Conservation (phyloP, 2,113 vertebrate species). For the Anolis carolinensis region DNA sequence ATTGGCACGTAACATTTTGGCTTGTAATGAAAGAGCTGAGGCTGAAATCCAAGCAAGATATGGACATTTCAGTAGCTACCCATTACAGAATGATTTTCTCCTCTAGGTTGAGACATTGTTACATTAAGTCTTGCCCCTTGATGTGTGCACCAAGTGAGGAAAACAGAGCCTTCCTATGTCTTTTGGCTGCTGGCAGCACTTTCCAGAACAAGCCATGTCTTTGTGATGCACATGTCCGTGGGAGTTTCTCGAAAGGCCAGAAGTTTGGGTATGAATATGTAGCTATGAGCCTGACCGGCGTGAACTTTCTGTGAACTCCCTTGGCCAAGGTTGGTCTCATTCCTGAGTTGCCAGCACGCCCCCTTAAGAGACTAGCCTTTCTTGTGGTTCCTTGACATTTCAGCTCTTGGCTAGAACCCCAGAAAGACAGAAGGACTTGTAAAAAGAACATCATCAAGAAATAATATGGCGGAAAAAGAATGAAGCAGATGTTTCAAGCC, state of each 20-base stretch:
- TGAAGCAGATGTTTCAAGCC: conserved; percentile 37
- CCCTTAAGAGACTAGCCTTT: not conserved
- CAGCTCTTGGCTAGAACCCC: conserved; percentile 28
- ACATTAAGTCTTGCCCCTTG: too few relatives aligned
- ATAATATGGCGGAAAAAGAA: conserved; percentile 12
- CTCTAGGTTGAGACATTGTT: not conserved
- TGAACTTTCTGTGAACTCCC: conserved; percentile 5
- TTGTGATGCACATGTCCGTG: not conserved
- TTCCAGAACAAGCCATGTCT: conserved; percentile 1
- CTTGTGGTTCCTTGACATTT: conserved; percentile 14
- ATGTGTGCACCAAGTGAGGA: not conserved
- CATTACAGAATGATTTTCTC: not conserved
- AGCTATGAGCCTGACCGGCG: not conserved
- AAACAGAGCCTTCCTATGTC: not conserved
- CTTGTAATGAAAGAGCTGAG: not conserved
- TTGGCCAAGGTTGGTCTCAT: not conserved
- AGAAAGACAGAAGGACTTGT: not conserved
- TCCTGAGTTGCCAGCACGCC: conserved; percentile 31
- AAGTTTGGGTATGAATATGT: conserved; percentile 21
- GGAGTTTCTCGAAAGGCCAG: not conserved
- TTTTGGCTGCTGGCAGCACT: not conserved
- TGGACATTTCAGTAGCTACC: not conserved
- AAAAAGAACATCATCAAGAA: not conserved
- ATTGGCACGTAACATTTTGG: not conserved
- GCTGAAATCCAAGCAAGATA: not conserved